Evolutionary conservation across 2,888 invertebrate genomes (phyloP), one percentile per base, ranked within the genome.

Genomic region (Chrysotoxum bicinctum): DNA sequence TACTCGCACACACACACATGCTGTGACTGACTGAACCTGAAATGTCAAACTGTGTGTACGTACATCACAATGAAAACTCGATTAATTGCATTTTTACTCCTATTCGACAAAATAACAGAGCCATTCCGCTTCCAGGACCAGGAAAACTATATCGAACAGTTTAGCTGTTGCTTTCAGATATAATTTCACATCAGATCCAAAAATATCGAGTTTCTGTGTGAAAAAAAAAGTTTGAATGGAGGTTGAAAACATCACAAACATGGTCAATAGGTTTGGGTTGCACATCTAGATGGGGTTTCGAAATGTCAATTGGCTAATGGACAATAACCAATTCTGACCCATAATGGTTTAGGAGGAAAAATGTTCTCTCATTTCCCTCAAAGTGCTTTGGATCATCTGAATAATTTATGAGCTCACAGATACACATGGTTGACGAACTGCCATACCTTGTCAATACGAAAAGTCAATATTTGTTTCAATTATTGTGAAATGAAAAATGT

Each of bases 371-470:
- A 9, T 30, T 21, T 45, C 16, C 7, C 16, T 56, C 14, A 43
- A 75, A 66, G 35, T 56, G 43, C 40, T 54, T 19, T 35, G 56
- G 3, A 19, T 32, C 37, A 37, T 4, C 19, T 56, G 66, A 75
- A 75, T 58, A 58, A 77, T 70, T 26, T 26, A 77, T 77, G 30
- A 76, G 56, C 23, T 12, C n/a, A 10, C n/a, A 21, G 48, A 58
- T 32, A 40, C 12, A 12, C 12, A 56, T 35, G 45, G n/a, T n/a
- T 50, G 32, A 69, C 56, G 35, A 54, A 75, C 37, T 69, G 60
- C 26, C 26, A 62, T 64, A 48, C 19, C n/a, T n/a, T n/a, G n/a
- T n/a, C n/a, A n/a, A n/a, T 2, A 14, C 35, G 19, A 45, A 30
- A 45, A 3, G 30, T 45, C 45, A 43, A 19, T 56, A 12, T 16